phyloP scores from a whole-genome alignment of 2,888 invertebrate genomes.

The Acrobasis suavella region DNA sequence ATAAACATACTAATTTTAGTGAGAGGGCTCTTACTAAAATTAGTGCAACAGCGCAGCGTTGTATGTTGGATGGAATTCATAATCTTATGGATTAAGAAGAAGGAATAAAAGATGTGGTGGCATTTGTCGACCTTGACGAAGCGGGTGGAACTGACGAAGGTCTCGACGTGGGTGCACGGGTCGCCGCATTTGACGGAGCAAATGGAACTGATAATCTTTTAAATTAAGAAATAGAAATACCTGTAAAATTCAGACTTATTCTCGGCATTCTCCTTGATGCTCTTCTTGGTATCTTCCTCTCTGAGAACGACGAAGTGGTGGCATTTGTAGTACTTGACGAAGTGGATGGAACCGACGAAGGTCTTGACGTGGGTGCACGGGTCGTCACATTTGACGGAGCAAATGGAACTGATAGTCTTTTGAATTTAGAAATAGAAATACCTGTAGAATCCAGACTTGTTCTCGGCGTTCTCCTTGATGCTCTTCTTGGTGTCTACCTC shows the following conservation, averaged over 20 bases:
- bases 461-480: constrained; percentile 89
- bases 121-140: constrained; percentile 99
- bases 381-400: constrained; percentile 90
- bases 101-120: constrained; percentile 99
- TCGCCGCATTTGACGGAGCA: constrained; percentile 90
- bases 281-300: constrained; percentile 95
- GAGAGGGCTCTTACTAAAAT: too few species aligned
- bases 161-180: constrained; percentile 98
- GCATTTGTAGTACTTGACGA: constrained; percentile 99
- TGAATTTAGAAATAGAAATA: constrained; percentile 31
- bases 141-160: constrained; percentile 97
- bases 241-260: constrained; percentile 86
- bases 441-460: constrained; percentile 86
- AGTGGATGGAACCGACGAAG: constrained; percentile 97
- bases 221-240: constrained; percentile 38
- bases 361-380: constrained; percentile 99
- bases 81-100: too few species aligned
- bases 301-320: constrained; percentile 98
- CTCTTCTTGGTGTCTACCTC: constrained; percentile 95
- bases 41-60: too few species aligned
- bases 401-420: too few species aligned
- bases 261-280: constrained; percentile 89
- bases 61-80: too few species aligned
- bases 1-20: too few species aligned
- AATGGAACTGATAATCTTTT: too few species aligned